Base-by-base conservation (phyloP, 1,140 invertebrate genomes). In the Ips nitidus region DNA sequence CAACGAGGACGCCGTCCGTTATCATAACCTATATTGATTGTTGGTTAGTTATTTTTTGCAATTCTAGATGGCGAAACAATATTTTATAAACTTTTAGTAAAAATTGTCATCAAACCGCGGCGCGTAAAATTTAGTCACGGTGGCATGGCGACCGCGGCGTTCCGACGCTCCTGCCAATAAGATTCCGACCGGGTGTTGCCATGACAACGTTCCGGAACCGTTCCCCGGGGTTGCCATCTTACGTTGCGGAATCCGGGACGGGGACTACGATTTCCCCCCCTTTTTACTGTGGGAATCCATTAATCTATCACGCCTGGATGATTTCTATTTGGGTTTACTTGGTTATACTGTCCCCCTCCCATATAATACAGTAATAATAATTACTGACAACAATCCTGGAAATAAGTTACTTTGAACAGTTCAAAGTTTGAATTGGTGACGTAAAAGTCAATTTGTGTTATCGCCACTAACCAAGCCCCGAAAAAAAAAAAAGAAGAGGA, bases 21-120 rank as follows among this genome's bases (percentile, higher is more conserved):
- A 75, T 73, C 76, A 73, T 74, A 76, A 74, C 76, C 76, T 75
- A 76, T 77, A 77, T 77, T 75, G 76, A 75, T 76, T 76, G 22
- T 22, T 22, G 22, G 22, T 22, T 22, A 67, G 69, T 47, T 43
- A 22, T 22, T 22, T 22, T 22, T 22, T 22, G 22, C 22, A 22
- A 22, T 22, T 22, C 22, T 22, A 22, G 22, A 0, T 22, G 22
- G 22, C 22, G 22, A 22, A 22, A 22, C 22, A 22, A 22, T 22
- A 22, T 0, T 22, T 22, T 22, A 22, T 22, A 22, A 22, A 22
- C 22, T 22, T 22, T 22, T 22, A 22, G 22, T 22, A 22, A 22
- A 22, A 22, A 22, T 22, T 22, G 22, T 50, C 45, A 50, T 50
- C 45, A 50, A 50, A 22, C 45, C 45, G 45, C 45, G 45, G 45